Evolutionary conservation across 1,140 invertebrate genomes (phyloP), one percentile per base, ranked within the genome.

Genomic region (Lycorma delicatula): DNA sequence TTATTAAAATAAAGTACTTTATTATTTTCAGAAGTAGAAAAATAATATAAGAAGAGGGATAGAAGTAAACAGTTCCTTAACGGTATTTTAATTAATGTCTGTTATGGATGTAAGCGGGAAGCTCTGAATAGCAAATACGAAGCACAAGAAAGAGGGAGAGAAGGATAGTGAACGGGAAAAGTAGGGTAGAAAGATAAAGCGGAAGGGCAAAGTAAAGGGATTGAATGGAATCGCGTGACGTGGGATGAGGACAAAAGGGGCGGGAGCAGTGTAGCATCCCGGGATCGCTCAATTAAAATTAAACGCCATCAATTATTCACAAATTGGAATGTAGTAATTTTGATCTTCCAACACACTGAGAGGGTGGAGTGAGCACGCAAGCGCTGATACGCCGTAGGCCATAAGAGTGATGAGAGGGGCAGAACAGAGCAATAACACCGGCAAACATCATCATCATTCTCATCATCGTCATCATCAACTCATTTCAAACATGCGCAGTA

Each of bases 291-390:
- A 58, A 58, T 58, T 58, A 58, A 58, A 58, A 58, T 53, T 58
- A 58, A 58, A 58, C 56, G 56, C 56, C 56, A 58, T 58, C 50
- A 58, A 58, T 58, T 58, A 58, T 58, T 58, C 49, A 53, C 56
- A 58, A 58, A 56, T 56, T 56, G 55, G 55, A 56, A 56, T 56
- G 55, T 56, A 26, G 55, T 56, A 55, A 55, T 55, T 55, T 55
- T 18, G 41, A 44, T 44, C 11, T 44, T 44, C n/a, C n/a, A n/a
- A n/a, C n/a, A n/a, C n/a, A n/a, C n/a, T 31, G 49, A 16, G 23
- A 9, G 23, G 12, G 25, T 25, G 11, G 49, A 6, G 49, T n/a
- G 12, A 22, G 55, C 25, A 46, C 29, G 55, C 55, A 38, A 20
- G 41, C 27, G 54, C 27, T n/a, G 7, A 6, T 41, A 13, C 16